phyloP scores from a whole-genome alignment of 2,888 invertebrate species.

The Epinotia brunnichana region DNA sequence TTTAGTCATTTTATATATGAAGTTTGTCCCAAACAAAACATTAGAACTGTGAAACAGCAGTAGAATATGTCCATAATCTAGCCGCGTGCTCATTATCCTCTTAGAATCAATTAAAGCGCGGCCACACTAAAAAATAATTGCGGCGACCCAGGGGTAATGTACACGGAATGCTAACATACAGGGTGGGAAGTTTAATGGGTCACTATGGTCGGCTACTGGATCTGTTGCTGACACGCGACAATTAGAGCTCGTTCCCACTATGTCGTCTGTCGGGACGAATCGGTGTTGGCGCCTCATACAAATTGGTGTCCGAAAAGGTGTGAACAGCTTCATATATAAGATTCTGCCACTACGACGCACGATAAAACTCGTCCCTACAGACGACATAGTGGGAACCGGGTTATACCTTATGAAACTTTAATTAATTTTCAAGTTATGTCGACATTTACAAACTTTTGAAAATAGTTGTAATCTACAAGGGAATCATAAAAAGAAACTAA shows the following conservation, averaged over 20 bases:
- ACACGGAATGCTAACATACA: constrained; percentile 10
- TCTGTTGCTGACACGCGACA: not conserved
- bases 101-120: constrained; percentile 21
- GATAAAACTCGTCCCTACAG: too few relatives aligned
- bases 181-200: not conserved
- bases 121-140: constrained; percentile 25
- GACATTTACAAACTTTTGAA: too few relatives aligned
- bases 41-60: not conserved
- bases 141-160: constrained; percentile 17
- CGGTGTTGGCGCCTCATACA: too few relatives aligned
- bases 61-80: constrained; percentile 14
- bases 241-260: too few relatives aligned
- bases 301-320: too few relatives aligned
- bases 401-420: not conserved
- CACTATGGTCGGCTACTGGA: not conserved
- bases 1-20: too few relatives aligned
- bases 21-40: constrained; percentile 5
- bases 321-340: too few relatives aligned
- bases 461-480: too few relatives aligned
- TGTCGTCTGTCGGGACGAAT: too few relatives aligned
- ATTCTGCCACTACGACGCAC: too few relatives aligned
- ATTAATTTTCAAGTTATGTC: not conserved
- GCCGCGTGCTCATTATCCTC: constrained; percentile 20
- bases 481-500: too few relatives aligned
- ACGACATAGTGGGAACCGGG: too few relatives aligned